phyloP scores from a whole-genome alignment of 2,888 invertebrate genomes.

The Germaria angustata region DNA sequence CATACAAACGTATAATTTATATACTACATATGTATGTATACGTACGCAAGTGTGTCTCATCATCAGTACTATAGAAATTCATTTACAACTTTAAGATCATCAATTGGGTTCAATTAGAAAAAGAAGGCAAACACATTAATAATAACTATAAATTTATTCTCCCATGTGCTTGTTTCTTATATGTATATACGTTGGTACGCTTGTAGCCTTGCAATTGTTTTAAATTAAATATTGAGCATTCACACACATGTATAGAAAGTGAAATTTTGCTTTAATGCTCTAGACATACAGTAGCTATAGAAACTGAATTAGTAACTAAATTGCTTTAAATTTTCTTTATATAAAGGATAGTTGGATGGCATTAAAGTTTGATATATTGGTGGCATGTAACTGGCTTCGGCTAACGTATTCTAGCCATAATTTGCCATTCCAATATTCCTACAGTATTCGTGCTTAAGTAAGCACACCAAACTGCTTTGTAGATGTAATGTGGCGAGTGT shows the following conservation, averaged over 20 bases:
- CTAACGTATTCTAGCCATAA: too few relatives aligned
- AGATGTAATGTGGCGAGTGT: too few relatives aligned
- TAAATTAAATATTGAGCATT: conserved; percentile 23
- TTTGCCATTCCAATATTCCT: too few relatives aligned
- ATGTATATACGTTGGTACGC: neutral
- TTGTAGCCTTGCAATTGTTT: conserved; percentile 15
- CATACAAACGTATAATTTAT: neutral
- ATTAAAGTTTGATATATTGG: too few relatives aligned
- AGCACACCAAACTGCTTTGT: too few relatives aligned
- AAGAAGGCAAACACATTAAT: neutral
- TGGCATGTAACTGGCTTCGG: too few relatives aligned
- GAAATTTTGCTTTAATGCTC: conserved; percentile 30
- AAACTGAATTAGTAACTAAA: neutral
- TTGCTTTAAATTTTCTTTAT: too few relatives aligned
- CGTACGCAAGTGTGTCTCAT: neutral
- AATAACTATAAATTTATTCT: conserved; percentile 34
- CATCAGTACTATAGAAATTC: conserved; percentile 19
- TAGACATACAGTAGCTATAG: neutral
- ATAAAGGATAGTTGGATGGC: too few relatives aligned
- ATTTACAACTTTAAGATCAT: conserved; percentile 53
- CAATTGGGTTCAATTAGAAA: conserved; percentile 69
- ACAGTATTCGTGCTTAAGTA: too few relatives aligned
- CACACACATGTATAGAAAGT: conserved; percentile 20
- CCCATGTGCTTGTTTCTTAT: conserved; percentile 5
- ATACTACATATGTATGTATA: neutral